Evolutionary conservation across 2,888 invertebrate genomes (phyloP).

Genomic region (Lathronympha strigana): DNA sequence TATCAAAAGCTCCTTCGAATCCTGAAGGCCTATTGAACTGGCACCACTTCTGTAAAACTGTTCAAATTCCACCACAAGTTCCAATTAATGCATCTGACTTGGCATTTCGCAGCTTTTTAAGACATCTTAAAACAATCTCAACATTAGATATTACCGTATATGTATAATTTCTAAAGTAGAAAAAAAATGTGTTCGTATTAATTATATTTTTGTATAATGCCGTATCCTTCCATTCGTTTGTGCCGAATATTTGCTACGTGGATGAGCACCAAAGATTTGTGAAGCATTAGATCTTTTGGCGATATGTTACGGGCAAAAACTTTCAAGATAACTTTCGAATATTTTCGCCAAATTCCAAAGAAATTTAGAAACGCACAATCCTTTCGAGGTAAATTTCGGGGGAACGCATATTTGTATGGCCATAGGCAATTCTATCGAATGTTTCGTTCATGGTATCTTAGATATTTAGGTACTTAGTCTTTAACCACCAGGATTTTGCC

Average conservation of each 20-base stretch:
- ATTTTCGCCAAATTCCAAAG: constrained; percentile 25
- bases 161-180: constrained; percentile 68
- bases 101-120: constrained; percentile 80
- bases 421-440: too few species aligned
- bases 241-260: constrained; percentile 78
- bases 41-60: constrained; percentile 12
- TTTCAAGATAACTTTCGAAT: constrained; percentile 1
- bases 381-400: too few species aligned
- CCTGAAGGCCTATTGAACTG: constrained; percentile 14
- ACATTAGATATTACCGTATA: constrained; percentile 73
- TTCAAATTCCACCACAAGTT: constrained; percentile 51
- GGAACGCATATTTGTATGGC: too few species aligned
- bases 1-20: constrained; percentile 14
- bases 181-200: constrained; percentile 79
- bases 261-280: constrained; percentile 84
- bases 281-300: constrained; percentile 79
- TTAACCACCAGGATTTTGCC: constrained; percentile 19
- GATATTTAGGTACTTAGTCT: too few species aligned
- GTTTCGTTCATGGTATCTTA: too few species aligned
- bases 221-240: constrained; percentile 70
- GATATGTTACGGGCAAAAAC: constrained; percentile 52
- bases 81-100: constrained; percentile 67
- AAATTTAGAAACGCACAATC: constrained; percentile 12
- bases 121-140: constrained; percentile 80
- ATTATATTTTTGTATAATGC: constrained; percentile 64